Evolutionary conservation across 2,888 invertebrate species (phyloP), one percentile per base, ranked within the genome.

Genomic region (Drosophila koepferae): DNA sequence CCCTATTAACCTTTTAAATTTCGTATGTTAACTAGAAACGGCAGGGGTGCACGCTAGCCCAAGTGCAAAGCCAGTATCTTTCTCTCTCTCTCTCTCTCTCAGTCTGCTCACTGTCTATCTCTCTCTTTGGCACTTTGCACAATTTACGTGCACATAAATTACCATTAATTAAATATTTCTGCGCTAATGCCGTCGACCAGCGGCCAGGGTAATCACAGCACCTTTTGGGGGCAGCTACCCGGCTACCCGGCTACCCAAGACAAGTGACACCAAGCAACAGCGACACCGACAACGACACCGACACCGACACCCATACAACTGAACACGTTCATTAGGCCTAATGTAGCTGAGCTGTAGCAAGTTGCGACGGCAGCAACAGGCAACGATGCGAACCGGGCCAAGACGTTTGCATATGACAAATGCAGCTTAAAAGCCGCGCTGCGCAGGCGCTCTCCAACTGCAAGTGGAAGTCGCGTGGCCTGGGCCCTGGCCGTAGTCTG

Each of bases 61-160:
- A 55, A 38, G 38, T 14, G 44, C 36, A 41, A 16, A 28, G 56
- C 55, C 59, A 20, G 16, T 55, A 58, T 58, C 28, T 10, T 5
- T 20, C 38, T 38, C 12, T 28, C n/a, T 54, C n/a, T 28, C n/a
- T n/a, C 28, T 55, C n/a, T 41, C 6, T 7, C 5, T 23, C 10
- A 6, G 3, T 55, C 23, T n/a, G 28, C 41, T 55, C 6, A 14
- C 7, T 41, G 3, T n/a, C 1, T 31, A n/a, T 41, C 55, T 40
- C 41, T 40, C 31, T 41, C 64, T 64, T 63, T 76, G 44, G 61
- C 83, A 84, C 87, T 84, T 84, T 84, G 77, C 85, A 78, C 81
- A 90, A 92, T 92, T 92, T 92, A 92, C 92, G 91, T 82, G 87
- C 89, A 86, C 92, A 92, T 92, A 92, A 92, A 92, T 92, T 92